Base-by-base conservation (phyloP, 2,888 invertebrate genomes). In the Troides helena region DNA sequence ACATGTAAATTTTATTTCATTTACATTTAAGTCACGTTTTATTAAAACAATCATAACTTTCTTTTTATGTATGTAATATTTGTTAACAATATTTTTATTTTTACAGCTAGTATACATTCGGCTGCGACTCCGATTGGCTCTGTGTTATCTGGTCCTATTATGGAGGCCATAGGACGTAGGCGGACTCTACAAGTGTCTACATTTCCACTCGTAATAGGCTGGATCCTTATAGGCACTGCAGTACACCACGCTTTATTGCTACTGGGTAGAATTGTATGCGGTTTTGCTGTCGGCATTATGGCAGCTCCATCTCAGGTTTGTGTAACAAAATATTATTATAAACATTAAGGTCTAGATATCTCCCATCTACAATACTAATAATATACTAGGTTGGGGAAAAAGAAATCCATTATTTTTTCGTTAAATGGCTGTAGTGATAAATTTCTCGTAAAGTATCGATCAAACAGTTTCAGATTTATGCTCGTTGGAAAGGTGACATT, bases 91-190 rank as follows among this genome's bases (percentile, higher is more conserved):
- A 1, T 0, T 39, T 39, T 14, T 57, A 72, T 72, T n/a, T 70
- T 79, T 74, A 36, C 88, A 96, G 96, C 96, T 5, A 96, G 96
- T 77, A 94, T 96, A 17, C 96, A 96, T 81, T 96, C 96, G 43
- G 94, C 96, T 68, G 96, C 96, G 0, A 96, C 96, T 0, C 96
- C 96, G 0, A 80, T 96, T 0, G 96, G 96, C 0, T 95, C 96
- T 0, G 86, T 96, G 77, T 76, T 95, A 53, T 95, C 96, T 0
- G 96, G 96, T 0, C 94, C 95, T 0, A 84, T 96, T 65, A 95
- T 96, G 89, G 96, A 96, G 77, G 92, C 92, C 57, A 93, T 95
- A 76, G 96, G 96, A 0, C 92, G 96, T 69, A 94, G 94, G 72
- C 91, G 94, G 43, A 94, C 95, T 8, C 85, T 96, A 67, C 94